phyloP scores from a whole-genome alignment of 2,113 vertebrate species.

The Lanius ludovicianus region DNA sequence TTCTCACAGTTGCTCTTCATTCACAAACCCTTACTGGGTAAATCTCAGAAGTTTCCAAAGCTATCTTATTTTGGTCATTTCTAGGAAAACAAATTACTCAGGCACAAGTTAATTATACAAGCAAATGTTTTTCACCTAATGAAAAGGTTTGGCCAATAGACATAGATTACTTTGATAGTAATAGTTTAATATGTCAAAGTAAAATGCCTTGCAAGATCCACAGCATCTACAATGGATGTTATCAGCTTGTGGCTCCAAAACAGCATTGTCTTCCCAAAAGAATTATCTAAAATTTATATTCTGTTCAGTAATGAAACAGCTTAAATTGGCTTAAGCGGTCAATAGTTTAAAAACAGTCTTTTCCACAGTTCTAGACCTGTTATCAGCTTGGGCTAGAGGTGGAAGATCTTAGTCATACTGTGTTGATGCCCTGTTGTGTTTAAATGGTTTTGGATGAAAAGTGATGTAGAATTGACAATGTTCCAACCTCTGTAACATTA shows the following conservation, averaged over 20 bases:
- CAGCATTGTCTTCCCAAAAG: not conserved
- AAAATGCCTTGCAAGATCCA: not conserved
- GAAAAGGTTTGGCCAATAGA: not conserved
- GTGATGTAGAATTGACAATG: not conserved
- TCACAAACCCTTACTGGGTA: not conserved
- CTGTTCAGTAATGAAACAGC: not conserved
- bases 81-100: not conserved
- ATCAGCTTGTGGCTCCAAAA: not conserved
- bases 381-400: not conserved
- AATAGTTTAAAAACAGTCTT: not conserved
- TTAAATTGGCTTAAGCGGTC: not conserved
- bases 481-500: not conserved
- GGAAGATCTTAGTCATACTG: not conserved
- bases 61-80: not conserved
- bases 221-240: not conserved
- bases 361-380: not conserved
- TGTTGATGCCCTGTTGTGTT: not conserved
- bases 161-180: not conserved
- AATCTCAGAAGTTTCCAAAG: not conserved
- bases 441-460: not conserved
- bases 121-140: not conserved
- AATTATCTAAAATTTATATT: not conserved
- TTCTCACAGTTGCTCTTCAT: not conserved
- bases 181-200: not conserved
- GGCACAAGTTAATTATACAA: not conserved